Percentiles rank a stretch among this genome's conserved stretches.
phyloP scores from a whole-genome alignment of 2,888 invertebrate species.

The Orthosia incerta region DNA sequence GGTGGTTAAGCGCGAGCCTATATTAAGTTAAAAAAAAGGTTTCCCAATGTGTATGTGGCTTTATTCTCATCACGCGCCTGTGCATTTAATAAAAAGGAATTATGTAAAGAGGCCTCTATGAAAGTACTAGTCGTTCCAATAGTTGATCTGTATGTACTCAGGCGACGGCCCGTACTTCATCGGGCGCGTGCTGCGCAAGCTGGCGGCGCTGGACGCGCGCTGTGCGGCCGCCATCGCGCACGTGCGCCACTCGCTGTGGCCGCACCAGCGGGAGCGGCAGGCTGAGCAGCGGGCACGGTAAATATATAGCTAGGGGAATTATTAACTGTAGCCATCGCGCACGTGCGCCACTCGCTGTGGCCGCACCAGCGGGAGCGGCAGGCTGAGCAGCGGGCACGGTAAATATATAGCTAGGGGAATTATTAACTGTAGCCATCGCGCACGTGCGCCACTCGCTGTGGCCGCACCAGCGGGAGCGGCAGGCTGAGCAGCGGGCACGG shows the following conservation, averaged over 20 bases:
- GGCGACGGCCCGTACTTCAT: constrained; percentile 98
- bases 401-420: too few species aligned
- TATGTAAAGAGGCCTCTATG: too few species aligned
- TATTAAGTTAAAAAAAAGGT: too few species aligned
- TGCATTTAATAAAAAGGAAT: too few species aligned
- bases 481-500: constrained; percentile 93
- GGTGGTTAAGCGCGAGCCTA: too few species aligned
- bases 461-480: constrained; percentile 95
- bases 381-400: constrained; percentile 93
- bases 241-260: constrained; percentile 95
- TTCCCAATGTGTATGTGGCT: too few species aligned
- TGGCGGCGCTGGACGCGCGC: constrained; percentile 93
- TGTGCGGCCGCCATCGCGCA: constrained; percentile 93
- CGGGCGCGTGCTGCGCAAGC: constrained; percentile 94
- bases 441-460: constrained; percentile 94
- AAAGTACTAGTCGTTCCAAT: too few species aligned
- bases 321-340: constrained; percentile 93
- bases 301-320: too few species aligned
- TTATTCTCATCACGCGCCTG: too few species aligned
- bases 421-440: too few species aligned
- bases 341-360: constrained; percentile 94
- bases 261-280: constrained; percentile 94
- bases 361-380: constrained; percentile 95
- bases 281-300: constrained; percentile 93
- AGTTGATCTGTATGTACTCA: constrained; percentile 49